Evolutionary conservation across 2,888 invertebrate genomes (phyloP), one percentile per base, ranked within the genome.

Genomic region (Mermis nigrescens): DNA sequence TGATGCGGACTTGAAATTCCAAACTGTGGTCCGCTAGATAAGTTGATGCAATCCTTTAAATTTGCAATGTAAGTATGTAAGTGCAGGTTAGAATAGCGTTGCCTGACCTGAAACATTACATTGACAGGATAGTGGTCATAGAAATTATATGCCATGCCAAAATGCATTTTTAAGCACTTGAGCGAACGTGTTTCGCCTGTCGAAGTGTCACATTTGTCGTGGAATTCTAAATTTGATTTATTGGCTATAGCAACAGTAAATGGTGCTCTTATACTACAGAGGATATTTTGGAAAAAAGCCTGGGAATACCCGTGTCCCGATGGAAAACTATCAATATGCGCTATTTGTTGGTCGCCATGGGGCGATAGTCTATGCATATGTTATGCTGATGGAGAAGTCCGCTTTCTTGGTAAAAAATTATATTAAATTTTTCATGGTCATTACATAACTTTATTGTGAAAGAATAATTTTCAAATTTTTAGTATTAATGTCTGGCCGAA

Each of bases 171-270:
- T 29, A 27, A 31, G 12, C 4, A 29, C 4, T 22, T 29, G 12
- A 53, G 54, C 54, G 54, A 53, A 29, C 54, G 54, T 29, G 3
- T 29, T 22, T 7, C 12, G 27, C 3, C 29, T 12, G 12, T 22
- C 4, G 54, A 53, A 53, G 22, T 53, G 7, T 15, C 4, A 15
- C 12, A 19, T 29, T 27, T 65, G 57, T 28, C 58, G 27, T 53
- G 61, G 55, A 31, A 57, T 48, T 46, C 60, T 31, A 26, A 19
- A 24, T 28, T 19, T 3, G 59, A 56, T 60, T 54, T 26, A 45
- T 32, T 68, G 67, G 55, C 67, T 69, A 69, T 70, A n/a, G 68
- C 62, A 68, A 67, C 60, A 66, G 69, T 62, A 59, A 62, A 2
- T 58, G 64, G 29, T 56, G 59, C 29, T 61, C 66, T 45, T 63